Percentiles rank a stretch among this genome's conserved stretches.
Conservation (phyloP, 2,888 invertebrate genomes). For the Drosophila paranaensis region DNA sequence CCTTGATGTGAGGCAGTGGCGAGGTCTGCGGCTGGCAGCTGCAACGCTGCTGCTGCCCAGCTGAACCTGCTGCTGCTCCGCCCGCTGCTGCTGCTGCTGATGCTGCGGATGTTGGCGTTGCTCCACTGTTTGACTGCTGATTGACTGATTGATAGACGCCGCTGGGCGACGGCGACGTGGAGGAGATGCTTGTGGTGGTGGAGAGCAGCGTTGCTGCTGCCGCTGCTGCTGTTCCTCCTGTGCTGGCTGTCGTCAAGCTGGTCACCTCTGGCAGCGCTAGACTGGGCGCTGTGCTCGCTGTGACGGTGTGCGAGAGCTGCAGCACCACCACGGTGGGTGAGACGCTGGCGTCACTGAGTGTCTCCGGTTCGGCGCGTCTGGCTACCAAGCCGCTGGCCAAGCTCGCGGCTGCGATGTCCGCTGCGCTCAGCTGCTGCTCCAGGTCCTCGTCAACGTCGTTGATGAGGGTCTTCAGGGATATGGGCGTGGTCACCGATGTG, state of each 20-base stretch:
- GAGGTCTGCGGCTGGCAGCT: constrained; percentile 88
- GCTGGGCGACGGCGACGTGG: constrained; percentile 63
- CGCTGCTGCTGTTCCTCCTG: constrained; percentile 11
- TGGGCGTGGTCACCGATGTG: constrained; percentile 82
- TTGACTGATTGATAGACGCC: constrained; percentile 34
- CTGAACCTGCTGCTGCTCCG: constrained; percentile 62
- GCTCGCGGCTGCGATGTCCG: constrained; percentile 80
- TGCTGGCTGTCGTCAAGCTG: constrained; percentile 44
- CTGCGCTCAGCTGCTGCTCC: constrained; percentile 74
- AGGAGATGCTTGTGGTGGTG: constrained; percentile 44
- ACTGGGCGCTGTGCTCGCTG: constrained; percentile 57
- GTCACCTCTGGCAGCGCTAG: constrained; percentile 51
- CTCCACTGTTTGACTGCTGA: constrained; percentile 43
- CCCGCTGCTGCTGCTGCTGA: constrained; percentile 74
- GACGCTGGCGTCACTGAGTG: constrained; percentile 81
- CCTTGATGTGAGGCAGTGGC: constrained; percentile 92
- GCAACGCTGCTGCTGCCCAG: constrained; percentile 76
- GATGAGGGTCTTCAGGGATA: constrained; percentile 80
- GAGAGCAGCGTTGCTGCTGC: constrained; percentile 33
- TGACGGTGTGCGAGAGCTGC: constrained; percentile 54
- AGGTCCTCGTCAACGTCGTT: constrained; percentile 81
- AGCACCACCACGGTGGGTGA: constrained; percentile 80
- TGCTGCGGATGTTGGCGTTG: constrained; percentile 27
- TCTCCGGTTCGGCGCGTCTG: constrained; percentile 81
- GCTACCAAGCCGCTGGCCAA: constrained; percentile 80